Conservation (phyloP, 2,113 vertebrate genomes). For the Cyanoramphus novaezelandiae region DNA sequence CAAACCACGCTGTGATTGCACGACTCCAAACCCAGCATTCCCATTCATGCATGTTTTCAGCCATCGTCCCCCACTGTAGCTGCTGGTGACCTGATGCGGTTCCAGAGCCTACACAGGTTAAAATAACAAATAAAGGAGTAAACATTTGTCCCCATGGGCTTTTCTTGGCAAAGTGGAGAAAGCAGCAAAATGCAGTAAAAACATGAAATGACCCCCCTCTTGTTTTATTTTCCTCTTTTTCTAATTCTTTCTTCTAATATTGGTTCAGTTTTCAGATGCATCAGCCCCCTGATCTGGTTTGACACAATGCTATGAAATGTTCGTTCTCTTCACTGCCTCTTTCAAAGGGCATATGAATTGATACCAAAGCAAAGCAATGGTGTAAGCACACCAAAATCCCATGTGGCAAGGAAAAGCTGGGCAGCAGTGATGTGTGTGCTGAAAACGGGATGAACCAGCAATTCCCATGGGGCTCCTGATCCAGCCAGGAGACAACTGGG, state of each 20-base stretch:
- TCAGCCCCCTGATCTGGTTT: neutral
- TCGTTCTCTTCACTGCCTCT: neutral
- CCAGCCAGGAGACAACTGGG: neutral
- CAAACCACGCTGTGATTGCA: neutral
- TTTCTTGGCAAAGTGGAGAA: neutral
- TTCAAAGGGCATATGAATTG: neutral
- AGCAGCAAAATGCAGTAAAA: neutral
- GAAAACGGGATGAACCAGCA: neutral
- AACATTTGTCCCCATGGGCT: neutral
- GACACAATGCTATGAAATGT: neutral
- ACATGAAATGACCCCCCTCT: neutral
- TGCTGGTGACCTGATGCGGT: neutral
- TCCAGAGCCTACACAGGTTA: neutral
- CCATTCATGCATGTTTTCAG: neutral
- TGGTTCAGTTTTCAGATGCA: neutral
- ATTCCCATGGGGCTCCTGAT: neutral
- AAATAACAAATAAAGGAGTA: neutral
- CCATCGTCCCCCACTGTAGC: neutral
- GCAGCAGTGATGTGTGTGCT: accelerated
- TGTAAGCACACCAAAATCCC: neutral
- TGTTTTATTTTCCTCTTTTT: neutral
- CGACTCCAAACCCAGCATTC: neutral
- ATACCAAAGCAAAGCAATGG: neutral
- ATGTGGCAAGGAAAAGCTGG: accelerated
- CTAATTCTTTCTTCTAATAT: neutral